A percentile compares a stretch with the other conserved stretches of the same genome.
Evolutionary conservation across 2,888 invertebrate species (phyloP).

Genomic region (Crioceris asparagi): DNA sequence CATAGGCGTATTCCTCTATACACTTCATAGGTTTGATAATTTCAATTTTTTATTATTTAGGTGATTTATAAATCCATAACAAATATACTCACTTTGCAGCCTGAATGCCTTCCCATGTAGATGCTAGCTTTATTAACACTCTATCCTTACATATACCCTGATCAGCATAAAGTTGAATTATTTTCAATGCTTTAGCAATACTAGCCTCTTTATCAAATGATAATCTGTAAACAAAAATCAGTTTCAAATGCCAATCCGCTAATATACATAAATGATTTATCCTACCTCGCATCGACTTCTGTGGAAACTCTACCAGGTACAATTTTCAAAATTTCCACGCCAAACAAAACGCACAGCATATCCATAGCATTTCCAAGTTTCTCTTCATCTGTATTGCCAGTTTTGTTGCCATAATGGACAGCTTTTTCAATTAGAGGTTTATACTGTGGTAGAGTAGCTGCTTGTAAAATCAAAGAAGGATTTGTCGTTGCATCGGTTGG

Average conservation of each 20-base stretch:
- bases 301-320: constrained; percentile 95
- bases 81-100: constrained; percentile 61
- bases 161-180: constrained; percentile 84
- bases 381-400: constrained; percentile 57
- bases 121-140: constrained; percentile 92
- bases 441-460: constrained; percentile 91
- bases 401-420: constrained; percentile 68
- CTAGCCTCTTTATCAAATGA: constrained; percentile 92
- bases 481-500: constrained; percentile 99
- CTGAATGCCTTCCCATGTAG: constrained; percentile 99
- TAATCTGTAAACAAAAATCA: constrained; percentile 52
- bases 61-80: too few species aligned
- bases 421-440: constrained; percentile 82
- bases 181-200: constrained; percentile 75
- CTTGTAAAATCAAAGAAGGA: constrained; percentile 91
- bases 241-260: too few species aligned
- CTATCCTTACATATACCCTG: constrained; percentile 85
- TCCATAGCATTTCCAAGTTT: constrained; percentile 81
- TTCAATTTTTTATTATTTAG: too few species aligned
- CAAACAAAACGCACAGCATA: constrained; percentile 90
- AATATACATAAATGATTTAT: too few species aligned
- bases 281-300: constrained; percentile 78
- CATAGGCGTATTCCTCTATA: too few species aligned
- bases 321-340: constrained; percentile 92
- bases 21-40: too few species aligned